Evolutionary conservation across 2,888 invertebrate genomes (phyloP), one percentile per base, ranked within the genome.

Genomic region (Hetaerina titia): DNA sequence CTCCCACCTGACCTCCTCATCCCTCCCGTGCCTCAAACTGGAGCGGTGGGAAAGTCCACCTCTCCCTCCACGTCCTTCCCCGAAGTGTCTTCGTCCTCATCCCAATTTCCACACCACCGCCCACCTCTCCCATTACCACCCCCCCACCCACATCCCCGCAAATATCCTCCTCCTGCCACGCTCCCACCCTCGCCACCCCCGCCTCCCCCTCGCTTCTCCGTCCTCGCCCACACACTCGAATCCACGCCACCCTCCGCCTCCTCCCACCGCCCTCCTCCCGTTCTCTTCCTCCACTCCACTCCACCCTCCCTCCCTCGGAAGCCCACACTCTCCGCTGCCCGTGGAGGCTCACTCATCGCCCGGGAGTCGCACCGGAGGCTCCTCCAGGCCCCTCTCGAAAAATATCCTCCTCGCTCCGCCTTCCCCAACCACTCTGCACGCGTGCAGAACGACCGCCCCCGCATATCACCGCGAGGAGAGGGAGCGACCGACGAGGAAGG

Each of bases 301-400:
- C 57, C 89, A 6, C 45, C 89, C 89, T 89, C 89, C 56, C 19
- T 7, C n/a, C 90, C 90, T 90, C 90, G 58, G 11, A 90, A 13
- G 25, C 81, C 89, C 89, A 56, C 60, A 25, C 25, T 1, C 90
- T 60, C 60, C 90, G 25, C 90, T 25, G 90, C 25, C 90, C 13
- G 60, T 60, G 60, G 60, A 60, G 90, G n/a, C 60, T 90, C 90
- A 90, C 90, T 90, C 90, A 90, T 90, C 90, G 90, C 60, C 58
- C 90, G 90, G 90, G 90, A 90, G 90, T 90, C 90, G 90, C 60
- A 60, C 58, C 90, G 60, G 60, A 81, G 58, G 25, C 90, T 90
- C 90, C 90, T 90, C 90, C 60, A 57, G 57, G 19, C 19, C 60
- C 60, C 11, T 60, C 60, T 17, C 60, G 60, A 60, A 60, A 45